These are phyloP conservation scores for Morpho achilles DNA, from an alignment of 2,888 invertebrate species.

Conservation along the genomic window DNA sequence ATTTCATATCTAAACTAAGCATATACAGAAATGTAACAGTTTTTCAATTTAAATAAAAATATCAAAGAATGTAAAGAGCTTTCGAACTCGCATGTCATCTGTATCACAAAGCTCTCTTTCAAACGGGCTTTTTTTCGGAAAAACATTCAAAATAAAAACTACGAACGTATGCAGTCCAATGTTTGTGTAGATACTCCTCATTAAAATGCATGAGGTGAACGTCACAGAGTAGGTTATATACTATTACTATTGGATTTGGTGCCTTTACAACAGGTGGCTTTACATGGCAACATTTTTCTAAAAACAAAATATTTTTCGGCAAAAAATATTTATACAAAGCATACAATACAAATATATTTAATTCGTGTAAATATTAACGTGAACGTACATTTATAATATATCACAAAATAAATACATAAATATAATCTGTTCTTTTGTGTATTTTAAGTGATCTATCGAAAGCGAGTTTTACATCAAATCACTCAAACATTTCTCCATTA, in stretches of 20 bases:
- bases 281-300: slow-evolving; percentile 10
- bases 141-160: slow-evolving; percentile 28
- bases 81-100: slow-evolving; percentile 23
- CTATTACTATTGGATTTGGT: slow-evolving; percentile 28
- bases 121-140: slow-evolving; percentile 20
- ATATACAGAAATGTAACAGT: slow-evolving; percentile 11
- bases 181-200: slow-evolving; percentile 40
- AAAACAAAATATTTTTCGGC: no score
- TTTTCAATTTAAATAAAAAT: slow-evolving; percentile 20
- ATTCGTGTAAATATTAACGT: no score
- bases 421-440: no score
- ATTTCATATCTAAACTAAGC: no score
- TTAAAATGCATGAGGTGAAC: slow-evolving; percentile 67
- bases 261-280: slow-evolving; percentile 26
- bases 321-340: no score
- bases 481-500: no score
- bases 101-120: slow-evolving; percentile 26
- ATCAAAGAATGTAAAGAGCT: slow-evolving; percentile 19
- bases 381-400: no score
- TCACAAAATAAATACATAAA: no score
- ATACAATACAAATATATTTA: no score
- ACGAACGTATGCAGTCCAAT: slow-evolving; percentile 24
- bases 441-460: no score
- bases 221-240: slow-evolving; percentile 19
- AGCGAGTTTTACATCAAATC: no score